Base-by-base conservation (phyloP, 2,888 invertebrate species). In the Scelioninae gen. 2 region DNA sequence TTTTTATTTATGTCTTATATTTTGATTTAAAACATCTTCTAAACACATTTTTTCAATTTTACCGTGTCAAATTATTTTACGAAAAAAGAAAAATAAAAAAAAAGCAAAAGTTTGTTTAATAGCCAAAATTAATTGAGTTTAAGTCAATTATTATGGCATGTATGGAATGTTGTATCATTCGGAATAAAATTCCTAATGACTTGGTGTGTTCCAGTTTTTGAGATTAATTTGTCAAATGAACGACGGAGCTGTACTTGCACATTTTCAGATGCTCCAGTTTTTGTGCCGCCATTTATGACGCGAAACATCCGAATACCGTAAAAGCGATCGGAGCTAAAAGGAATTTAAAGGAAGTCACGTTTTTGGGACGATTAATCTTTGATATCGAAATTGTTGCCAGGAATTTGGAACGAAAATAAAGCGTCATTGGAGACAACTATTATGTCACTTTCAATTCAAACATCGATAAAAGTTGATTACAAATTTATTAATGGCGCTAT, bases 301-400 rank as follows among this genome's bases (percentile, higher is more conserved):
- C 19, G 52, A 63, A 41, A 63, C 43, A 33, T 43, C 33, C 52
- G 52, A 41, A 9, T 50, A 50, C 19, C 58, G 48, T 67, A 41
- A 57, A 67, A 50, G 13, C 33, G 37, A 52, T 43, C 28, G 37
- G 0, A 33, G 19, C 18, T 9, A 31, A 18, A 41, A 22, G 46
- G 55, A 70, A 70, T 70, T 48, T 55, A 58, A 55, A 63, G 69
- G 61, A 70, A 70, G 61, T 70, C 55, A 70, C 61, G 55, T 63
- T 70, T 70, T 52, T 35, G 16, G 25, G 15, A 28, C 58, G 50
- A 68, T 68, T 70, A 55, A 63, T 70, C 33, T 70, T 57, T 43
- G 41, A 63, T 70, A 70, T 63, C 48, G 55, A 70, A 48, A 41
- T 28, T 16, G 2, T 16, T 63, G 69, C 69, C 69, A 69, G 43